A percentile compares a stretch with the other conserved stretches of the same genome.
Evolutionary conservation across 2,113 vertebrate species (phyloP).

Genomic region (Saguinus midas): DNA sequence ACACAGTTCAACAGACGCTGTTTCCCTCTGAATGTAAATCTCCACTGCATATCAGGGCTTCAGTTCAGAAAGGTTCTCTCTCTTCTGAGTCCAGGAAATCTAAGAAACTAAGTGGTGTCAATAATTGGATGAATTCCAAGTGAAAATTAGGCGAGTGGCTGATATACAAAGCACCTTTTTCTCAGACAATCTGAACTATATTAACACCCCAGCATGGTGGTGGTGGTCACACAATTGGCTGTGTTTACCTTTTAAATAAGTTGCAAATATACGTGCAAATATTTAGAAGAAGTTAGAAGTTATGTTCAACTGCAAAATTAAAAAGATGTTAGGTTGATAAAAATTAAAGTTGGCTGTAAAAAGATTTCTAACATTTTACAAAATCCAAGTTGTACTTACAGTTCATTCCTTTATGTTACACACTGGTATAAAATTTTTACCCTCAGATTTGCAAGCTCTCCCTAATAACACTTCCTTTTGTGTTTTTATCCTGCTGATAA

Average conservation of each 20-base stretch:
- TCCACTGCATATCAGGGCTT: neutral
- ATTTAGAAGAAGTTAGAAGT: conserved; percentile 30
- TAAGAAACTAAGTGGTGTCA: conserved; percentile 57
- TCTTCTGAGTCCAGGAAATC: conserved; percentile 35
- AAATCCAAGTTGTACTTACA: neutral
- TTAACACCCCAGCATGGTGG: conserved; percentile 52
- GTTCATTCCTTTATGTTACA: neutral
- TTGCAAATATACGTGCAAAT: conserved; percentile 28
- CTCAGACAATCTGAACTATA: conserved; percentile 47
- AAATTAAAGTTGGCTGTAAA: conserved; percentile 16
- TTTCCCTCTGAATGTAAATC: conserved; percentile 62
- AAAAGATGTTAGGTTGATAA: neutral
- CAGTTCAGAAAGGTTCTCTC: neutral
- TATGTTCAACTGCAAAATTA: conserved; percentile 18
- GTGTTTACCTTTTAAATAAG: conserved; percentile 39
- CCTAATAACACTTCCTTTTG: neutral
- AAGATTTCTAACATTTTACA: conserved; percentile 33
- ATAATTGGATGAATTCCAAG: conserved; percentile 56
- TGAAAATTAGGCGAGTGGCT: conserved; percentile 34
- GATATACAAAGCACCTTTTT: conserved; percentile 50
- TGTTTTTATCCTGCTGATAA: conserved; percentile 19
- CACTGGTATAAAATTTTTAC: neutral
- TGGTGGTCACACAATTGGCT: neutral
- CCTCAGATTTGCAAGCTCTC: neutral
- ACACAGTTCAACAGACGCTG: conserved; percentile 18